Evolutionary conservation across 2,113 vertebrate species (phyloP).

Genomic region (Microcebus lehilahytsara): DNA sequence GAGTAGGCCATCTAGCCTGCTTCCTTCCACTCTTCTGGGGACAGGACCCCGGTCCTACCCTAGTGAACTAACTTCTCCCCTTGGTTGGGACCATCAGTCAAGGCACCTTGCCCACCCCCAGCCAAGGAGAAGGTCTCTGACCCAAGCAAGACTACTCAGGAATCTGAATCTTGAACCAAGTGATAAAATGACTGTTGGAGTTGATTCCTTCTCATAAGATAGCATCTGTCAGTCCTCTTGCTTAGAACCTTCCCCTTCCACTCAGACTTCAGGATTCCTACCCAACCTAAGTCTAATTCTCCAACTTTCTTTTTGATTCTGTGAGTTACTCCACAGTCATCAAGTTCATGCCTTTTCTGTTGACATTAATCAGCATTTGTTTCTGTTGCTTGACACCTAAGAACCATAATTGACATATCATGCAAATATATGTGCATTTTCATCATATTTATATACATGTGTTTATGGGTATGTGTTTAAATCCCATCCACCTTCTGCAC

Average conservation of each 20-base stretch:
- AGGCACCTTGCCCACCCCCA: neutral
- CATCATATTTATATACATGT: neutral
- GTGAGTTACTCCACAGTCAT: neutral
- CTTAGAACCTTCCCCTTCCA: neutral
- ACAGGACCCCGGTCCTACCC: neutral
- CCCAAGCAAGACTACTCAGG: neutral
- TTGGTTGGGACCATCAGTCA: neutral
- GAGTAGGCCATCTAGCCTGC: neutral
- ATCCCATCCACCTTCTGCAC: neutral
- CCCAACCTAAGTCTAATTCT: neutral
- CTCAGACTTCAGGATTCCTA: neutral
- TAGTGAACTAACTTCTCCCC: neutral
- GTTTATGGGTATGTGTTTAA: neutral
- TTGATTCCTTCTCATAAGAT: neutral
- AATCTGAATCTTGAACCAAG: constrained; percentile 11
- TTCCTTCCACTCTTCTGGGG: neutral
- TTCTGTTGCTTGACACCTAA: constrained; percentile 15
- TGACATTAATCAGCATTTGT: neutral
- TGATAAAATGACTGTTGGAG: neutral
- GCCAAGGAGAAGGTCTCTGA: neutral
- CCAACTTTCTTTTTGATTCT: neutral
- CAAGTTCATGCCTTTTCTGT: neutral
- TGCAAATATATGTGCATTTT: neutral
- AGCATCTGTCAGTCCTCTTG: neutral
- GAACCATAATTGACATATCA: neutral